Evolutionary conservation across 2,888 invertebrate species (phyloP).

Genomic region (Nephrotoma flavescens): DNA sequence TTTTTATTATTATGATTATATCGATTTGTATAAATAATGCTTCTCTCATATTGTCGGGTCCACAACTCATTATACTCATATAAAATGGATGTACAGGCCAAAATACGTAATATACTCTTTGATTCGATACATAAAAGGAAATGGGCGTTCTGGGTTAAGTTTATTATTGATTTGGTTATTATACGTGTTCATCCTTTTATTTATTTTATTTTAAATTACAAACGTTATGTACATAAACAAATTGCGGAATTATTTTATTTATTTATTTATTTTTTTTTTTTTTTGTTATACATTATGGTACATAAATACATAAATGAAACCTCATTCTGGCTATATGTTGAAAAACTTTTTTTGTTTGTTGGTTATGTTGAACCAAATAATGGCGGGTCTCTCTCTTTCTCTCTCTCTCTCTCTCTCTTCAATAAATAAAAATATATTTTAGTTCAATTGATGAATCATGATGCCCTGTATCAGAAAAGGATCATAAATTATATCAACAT

Average conservation of each 20-base stretch:
- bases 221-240: not conserved
- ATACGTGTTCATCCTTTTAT: not conserved
- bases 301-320: not conserved
- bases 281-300: not conserved
- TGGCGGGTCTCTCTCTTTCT: not conserved
- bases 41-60: not conserved
- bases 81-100: not conserved
- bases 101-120: not conserved
- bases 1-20: not conserved
- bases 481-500: not conserved
- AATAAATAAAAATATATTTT: not conserved
- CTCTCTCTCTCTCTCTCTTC: not conserved
- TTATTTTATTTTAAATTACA: not conserved
- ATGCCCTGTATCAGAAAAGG: not conserved
- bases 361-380: not conserved
- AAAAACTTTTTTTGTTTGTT: not conserved
- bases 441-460: not conserved
- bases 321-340: not conserved
- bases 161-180: not conserved
- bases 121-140: not conserved
- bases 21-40: not conserved
- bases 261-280: not conserved
- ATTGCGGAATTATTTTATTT: not conserved
- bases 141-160: not conserved
- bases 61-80: not conserved